phyloP scores from a whole-genome alignment of 2,797 vertebrate species.

The Myotis vivesi region DNA sequence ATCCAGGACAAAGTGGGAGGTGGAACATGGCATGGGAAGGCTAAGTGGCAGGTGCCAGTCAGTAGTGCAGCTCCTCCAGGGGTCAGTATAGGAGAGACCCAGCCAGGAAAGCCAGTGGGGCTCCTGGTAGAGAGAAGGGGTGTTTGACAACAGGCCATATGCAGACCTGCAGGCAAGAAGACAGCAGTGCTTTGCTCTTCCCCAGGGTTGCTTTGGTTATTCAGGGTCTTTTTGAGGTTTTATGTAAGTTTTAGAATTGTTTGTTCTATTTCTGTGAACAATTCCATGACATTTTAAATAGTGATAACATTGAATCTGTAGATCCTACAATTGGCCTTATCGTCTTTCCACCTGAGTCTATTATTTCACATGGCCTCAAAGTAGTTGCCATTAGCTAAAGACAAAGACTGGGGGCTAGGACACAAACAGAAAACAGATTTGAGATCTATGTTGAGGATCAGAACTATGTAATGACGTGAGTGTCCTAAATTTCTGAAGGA shows the following conservation, averaged over 20 bases:
- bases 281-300: neutral
- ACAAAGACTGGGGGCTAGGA: neutral
- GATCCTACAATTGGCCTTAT: neutral
- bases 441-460: constrained; percentile 40
- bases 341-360: neutral
- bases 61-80: neutral
- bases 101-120: neutral
- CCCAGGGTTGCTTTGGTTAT: neutral
- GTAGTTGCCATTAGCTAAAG: neutral
- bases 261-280: neutral
- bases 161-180: neutral
- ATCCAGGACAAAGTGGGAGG: neutral
- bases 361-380: neutral
- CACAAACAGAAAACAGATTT: constrained; percentile 28
- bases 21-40: neutral
- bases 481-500: neutral
- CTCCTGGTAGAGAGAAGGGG: neutral
- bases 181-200: neutral
- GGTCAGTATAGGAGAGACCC: neutral
- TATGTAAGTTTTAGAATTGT: neutral
- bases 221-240: neutral
- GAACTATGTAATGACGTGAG: constrained; percentile 30
- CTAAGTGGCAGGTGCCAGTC: neutral
- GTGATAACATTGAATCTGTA: neutral
- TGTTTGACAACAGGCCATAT: neutral